These are phyloP conservation scores for Epinephelus lanceolatus DNA, from an alignment of 2,113 vertebrate genomes.

Conservation along the genomic window DNA sequence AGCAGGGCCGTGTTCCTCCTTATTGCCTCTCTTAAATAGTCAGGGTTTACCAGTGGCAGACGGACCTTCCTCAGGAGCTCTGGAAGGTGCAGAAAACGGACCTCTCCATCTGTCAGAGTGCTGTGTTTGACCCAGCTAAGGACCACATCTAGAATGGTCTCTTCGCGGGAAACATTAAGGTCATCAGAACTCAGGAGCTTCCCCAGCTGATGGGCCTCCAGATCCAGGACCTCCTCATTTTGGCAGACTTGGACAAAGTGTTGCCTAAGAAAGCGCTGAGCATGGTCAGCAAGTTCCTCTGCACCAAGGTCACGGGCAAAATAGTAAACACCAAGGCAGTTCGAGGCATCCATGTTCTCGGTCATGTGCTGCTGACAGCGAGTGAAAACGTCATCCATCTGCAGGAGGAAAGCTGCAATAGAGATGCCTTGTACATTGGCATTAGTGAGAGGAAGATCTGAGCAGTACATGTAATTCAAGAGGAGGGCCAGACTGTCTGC, in stretches of 20 bases:
- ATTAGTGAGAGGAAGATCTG: slow-evolving; percentile 86
- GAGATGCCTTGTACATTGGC: slow-evolving; percentile 93
- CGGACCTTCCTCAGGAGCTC: slow-evolving; percentile 93
- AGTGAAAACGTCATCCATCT: slow-evolving; percentile 93
- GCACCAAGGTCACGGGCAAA: slow-evolving; percentile 94
- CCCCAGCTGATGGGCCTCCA: slow-evolving; percentile 90
- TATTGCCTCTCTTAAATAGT: slow-evolving; percentile 88
- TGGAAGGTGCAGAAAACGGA: slow-evolving; percentile 84
- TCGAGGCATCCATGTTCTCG: slow-evolving; percentile 95
- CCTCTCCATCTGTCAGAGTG: slow-evolving; percentile 60
- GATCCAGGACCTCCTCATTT: slow-evolving; percentile 93
- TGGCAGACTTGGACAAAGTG: slow-evolving; percentile 94
- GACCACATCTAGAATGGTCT: slow-evolving; percentile 94
- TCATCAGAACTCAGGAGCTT: slow-evolving; percentile 92
- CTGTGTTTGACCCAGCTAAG: slow-evolving; percentile 91
- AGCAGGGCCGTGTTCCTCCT: slow-evolving; percentile 91
- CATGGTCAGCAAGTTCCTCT: slow-evolving; percentile 91
- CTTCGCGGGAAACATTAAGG: slow-evolving; percentile 93
- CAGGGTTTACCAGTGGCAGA: slow-evolving; percentile 88
- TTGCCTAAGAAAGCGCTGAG: slow-evolving; percentile 89
- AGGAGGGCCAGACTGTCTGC: slow-evolving; percentile 90
- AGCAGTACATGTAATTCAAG: slow-evolving; percentile 92
- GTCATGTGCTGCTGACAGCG: slow-evolving; percentile 93
- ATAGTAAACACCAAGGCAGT: slow-evolving; percentile 94
- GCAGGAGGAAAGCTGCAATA: slow-evolving; percentile 91